These are phyloP conservation scores for Pristionchus entomophagus DNA, from an alignment of 2,888 invertebrate genomes.

Conservation along the genomic window DNA sequence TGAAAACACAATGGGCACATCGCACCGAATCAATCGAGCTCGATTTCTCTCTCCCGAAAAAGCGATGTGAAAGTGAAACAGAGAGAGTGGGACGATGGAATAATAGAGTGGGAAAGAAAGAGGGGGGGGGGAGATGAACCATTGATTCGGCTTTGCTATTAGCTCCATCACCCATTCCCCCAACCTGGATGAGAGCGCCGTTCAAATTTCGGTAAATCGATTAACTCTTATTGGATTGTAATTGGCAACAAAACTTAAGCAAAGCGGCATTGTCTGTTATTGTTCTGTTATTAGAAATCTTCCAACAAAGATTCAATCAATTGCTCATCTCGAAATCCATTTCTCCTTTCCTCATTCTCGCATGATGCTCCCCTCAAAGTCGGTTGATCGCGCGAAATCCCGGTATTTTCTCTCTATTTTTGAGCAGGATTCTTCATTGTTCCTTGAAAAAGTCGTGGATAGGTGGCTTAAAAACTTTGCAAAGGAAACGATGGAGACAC, in stretches of 20 bases:
- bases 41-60: no score
- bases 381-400: not conserved
- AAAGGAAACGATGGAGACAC: no score
- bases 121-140: not conserved
- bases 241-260: no score
- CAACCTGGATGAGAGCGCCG: not conserved
- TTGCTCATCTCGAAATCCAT: no score
- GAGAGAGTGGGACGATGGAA: not conserved
- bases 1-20: no score
- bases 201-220: not conserved
- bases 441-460: no score
- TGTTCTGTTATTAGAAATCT: no score
- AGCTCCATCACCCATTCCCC: not conserved
- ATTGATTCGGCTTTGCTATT: not conserved
- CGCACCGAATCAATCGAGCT: no score
- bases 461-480: no score
- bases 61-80: conserved; percentile 21
- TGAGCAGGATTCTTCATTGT: not conserved
- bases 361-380: not conserved
- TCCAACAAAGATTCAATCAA: no score
- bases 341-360: no score
- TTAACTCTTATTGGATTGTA: not conserved
- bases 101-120: not conserved
- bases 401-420: not conserved
- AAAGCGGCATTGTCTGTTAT: no score